phyloP scores from a whole-genome alignment of 1,140 invertebrate genomes.

The Cotesia typhae region DNA sequence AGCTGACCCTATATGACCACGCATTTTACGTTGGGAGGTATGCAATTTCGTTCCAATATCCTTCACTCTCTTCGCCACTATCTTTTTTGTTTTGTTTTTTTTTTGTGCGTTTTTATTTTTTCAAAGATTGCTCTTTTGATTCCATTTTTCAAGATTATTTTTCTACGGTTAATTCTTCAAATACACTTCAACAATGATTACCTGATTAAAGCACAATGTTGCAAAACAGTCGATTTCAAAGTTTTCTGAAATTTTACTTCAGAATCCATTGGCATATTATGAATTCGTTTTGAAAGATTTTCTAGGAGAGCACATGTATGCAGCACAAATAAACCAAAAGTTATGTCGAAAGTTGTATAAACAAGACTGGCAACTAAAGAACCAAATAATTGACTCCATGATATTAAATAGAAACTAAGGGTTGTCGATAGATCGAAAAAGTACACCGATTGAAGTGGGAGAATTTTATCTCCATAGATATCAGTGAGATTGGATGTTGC shows the following conservation, averaged over 20 bases:
- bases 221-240: not conserved
- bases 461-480: no score
- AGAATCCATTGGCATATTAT: not conserved
- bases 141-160: not conserved
- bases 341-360: slow-evolving; percentile 16
- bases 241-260: not conserved
- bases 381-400: not conserved
- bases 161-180: not conserved
- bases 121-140: not conserved
- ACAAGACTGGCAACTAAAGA: not conserved
- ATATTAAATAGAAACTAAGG: slow-evolving; percentile 9
- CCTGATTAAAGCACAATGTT: slow-evolving; percentile 22
- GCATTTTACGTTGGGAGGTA: no score
- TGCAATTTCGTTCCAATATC: no score
- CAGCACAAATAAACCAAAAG: slow-evolving; percentile 24
- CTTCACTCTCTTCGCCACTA: no score
- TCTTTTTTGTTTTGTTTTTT: no score
- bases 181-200: not conserved
- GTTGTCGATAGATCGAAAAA: slow-evolving; percentile 4
- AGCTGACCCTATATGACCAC: no score
- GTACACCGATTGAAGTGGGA: slow-evolving; percentile 18
- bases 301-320: slow-evolving; percentile 28
- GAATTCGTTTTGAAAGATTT: slow-evolving; percentile 18
- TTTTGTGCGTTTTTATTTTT: no score
- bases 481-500: slow-evolving; percentile 19